Percentiles rank a stretch among this genome's conserved stretches.
These are phyloP conservation scores for Myiozetetes cayanensis DNA, from an alignment of 2,113 vertebrate species.

Conservation along the genomic window DNA sequence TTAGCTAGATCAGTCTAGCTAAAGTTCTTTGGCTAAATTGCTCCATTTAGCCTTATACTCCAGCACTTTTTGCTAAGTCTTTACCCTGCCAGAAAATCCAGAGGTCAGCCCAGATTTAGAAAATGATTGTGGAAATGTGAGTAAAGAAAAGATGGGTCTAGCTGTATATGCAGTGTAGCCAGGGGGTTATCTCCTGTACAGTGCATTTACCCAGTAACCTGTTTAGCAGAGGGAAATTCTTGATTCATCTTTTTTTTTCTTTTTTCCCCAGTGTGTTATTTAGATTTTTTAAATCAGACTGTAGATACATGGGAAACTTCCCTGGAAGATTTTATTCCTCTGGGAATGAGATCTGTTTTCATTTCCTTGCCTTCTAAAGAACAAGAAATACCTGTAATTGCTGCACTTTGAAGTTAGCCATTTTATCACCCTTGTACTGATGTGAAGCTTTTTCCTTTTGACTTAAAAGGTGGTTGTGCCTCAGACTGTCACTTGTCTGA, in stretches of 20 bases:
- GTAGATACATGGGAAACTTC: background rate
- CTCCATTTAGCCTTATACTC: background rate
- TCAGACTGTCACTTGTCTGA: background rate
- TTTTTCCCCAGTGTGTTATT: background rate
- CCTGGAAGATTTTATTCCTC: background rate
- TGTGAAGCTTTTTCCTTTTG: background rate
- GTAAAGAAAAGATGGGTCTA: background rate
- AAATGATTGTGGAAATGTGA: background rate
- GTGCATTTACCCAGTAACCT: background rate
- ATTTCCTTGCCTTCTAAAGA: background rate
- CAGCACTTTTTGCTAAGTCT: background rate
- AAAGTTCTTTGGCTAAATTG: constrained; percentile 6
- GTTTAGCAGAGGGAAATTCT: background rate
- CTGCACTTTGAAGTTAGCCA: background rate
- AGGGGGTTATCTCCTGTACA: background rate
- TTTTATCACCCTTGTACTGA: background rate
- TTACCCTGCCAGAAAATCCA: background rate
- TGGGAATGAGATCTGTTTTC: background rate
- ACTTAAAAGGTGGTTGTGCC: background rate
- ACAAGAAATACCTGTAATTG: constrained; percentile 10
- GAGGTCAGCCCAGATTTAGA: background rate
- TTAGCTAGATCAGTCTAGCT: constrained; percentile 29
- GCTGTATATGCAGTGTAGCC: background rate
- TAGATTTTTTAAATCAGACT: background rate
- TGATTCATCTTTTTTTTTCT: background rate